Evolutionary conservation across 2,888 invertebrate genomes (phyloP).

Genomic region (Tetanocera ferruginea): DNA sequence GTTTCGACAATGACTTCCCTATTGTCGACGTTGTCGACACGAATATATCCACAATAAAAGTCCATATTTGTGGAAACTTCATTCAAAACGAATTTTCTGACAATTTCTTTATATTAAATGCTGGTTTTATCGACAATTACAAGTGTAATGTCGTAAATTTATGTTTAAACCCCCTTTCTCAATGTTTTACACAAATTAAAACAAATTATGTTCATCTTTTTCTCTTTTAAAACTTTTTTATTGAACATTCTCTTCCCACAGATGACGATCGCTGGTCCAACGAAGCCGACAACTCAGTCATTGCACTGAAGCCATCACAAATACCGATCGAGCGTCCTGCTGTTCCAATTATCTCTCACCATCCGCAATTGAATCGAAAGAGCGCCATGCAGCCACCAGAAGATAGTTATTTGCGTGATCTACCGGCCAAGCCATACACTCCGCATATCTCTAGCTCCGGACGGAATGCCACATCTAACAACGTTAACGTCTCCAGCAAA

Average conservation of each 20-base stretch:
- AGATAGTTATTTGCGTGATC: conserved; percentile 66
- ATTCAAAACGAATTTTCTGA: too few relatives aligned
- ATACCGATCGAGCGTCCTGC: conserved; percentile 59
- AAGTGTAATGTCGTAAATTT: background rate
- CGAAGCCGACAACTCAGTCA: conserved; percentile 68
- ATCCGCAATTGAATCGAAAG: conserved; percentile 64
- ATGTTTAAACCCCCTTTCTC: background rate
- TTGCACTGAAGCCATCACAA: conserved; percentile 67
- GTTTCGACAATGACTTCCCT: too few relatives aligned
- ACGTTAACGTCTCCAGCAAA: conserved; percentile 32
- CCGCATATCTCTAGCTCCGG: conserved; percentile 49
- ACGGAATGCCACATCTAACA: conserved; percentile 25
- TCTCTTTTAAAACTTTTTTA: background rate
- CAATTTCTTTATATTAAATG: too few relatives aligned
- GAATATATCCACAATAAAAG: too few relatives aligned
- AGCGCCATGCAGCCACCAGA: conserved; percentile 66
- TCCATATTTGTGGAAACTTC: too few relatives aligned
- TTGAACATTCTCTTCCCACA: conserved; percentile 41
- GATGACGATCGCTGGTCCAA: conserved; percentile 70
- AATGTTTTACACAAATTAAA: too few relatives aligned
- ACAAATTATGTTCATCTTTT: background rate
- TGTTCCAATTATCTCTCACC: conserved; percentile 53
- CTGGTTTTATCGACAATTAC: too few relatives aligned
- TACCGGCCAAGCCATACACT: conserved; percentile 67
- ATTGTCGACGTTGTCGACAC: too few relatives aligned